Percentiles rank a stretch among this genome's conserved stretches.
phyloP scores from a whole-genome alignment of 1,140 invertebrate species.

The Pollicipes pollicipes region DNA sequence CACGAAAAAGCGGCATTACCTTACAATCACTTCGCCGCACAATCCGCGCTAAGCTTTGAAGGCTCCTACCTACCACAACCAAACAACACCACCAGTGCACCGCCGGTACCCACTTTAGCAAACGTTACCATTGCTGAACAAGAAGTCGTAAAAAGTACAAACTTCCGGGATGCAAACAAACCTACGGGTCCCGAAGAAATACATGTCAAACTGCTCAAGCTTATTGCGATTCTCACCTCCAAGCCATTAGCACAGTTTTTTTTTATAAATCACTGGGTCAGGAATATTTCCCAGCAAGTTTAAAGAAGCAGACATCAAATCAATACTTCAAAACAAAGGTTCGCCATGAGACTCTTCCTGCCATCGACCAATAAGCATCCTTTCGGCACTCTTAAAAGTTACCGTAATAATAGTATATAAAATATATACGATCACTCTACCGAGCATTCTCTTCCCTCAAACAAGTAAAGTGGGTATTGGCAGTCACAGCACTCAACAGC shows the following conservation, averaged over 20 bases:
- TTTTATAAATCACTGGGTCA: background rate
- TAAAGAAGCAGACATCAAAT: no score
- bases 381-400: no score
- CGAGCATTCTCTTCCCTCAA: background rate
- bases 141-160: background rate
- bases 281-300: no score
- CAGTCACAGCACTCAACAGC: background rate
- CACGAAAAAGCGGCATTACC: background rate
- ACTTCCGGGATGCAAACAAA: background rate
- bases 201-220: background rate
- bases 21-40: background rate
- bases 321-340: no score
- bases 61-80: background rate
- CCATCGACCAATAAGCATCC: no score
- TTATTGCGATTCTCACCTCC: background rate
- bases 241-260: background rate
- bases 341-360: no score
- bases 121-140: background rate
- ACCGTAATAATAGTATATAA: no score
- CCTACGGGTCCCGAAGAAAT: background rate
- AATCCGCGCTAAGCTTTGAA: background rate
- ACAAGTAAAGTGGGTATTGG: background rate
- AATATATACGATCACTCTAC: background rate
- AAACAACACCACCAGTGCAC: background rate
- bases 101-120: background rate